Conservation (phyloP, 1,140 invertebrate species). For the Drosophila nebulosa region DNA sequence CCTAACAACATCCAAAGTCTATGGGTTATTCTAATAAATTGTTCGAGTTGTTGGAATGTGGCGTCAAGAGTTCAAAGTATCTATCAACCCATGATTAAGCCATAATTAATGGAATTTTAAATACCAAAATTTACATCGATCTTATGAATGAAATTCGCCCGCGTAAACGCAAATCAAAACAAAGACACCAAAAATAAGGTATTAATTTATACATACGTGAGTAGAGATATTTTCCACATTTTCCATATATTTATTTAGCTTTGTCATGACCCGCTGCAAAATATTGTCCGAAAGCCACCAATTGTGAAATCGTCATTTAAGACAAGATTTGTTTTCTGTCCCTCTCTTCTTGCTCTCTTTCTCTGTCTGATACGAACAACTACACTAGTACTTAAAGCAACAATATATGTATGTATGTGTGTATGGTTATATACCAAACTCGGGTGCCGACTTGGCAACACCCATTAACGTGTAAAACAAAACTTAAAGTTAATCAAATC, state of each 20-base stretch:
- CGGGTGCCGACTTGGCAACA: not conserved
- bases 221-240: not conserved
- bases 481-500: not conserved
- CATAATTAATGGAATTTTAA: constrained; percentile 36
- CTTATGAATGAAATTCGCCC: constrained; percentile 27
- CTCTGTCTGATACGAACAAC: not conserved
- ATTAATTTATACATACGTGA: not conserved
- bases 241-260: constrained; percentile 18
- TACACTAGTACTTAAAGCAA: not conserved
- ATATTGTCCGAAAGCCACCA: constrained; percentile 12
- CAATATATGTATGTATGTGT: not conserved
- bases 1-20: constrained; percentile 56
- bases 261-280: constrained; percentile 50
- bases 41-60: not conserved
- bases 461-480: not conserved
- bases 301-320: constrained; percentile 28
- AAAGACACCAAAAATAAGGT: constrained; percentile 19
- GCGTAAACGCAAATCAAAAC: constrained; percentile 47
- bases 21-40: constrained; percentile 9
- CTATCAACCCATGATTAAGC: constrained; percentile 6
- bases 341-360: not conserved
- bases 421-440: too few species aligned
- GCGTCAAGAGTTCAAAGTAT: constrained; percentile 29
- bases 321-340: constrained; percentile 23
- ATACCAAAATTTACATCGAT: constrained; percentile 1